Evolutionary conservation across 1,140 invertebrate genomes (phyloP).

Genomic region (Parasteatoda tepidariorum): DNA sequence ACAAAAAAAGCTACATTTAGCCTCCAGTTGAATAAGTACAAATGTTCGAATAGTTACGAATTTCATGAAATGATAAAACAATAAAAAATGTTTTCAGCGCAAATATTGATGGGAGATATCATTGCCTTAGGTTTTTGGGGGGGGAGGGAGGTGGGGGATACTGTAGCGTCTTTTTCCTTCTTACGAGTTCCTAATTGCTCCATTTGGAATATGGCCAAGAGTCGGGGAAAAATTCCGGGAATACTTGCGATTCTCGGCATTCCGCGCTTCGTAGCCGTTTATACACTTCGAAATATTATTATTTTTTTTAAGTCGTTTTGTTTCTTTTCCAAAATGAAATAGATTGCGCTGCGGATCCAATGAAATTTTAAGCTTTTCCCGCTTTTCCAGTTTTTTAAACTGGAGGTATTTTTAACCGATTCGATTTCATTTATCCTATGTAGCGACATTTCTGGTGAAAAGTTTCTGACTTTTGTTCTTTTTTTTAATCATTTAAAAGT

Average conservation of each 20-base stretch:
- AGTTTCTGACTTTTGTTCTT: no score
- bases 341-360: constrained; percentile 18
- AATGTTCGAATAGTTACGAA: not conserved
- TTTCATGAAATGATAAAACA: not conserved
- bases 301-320: no score
- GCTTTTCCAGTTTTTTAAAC: not conserved
- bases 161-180: constrained; percentile 32
- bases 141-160: no score
- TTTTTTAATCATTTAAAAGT: no score
- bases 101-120: constrained; percentile 14
- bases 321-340: constrained; percentile 31
- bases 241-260: constrained; percentile 45
- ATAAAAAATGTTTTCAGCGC: not conserved
- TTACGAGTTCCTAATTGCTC: constrained; percentile 31
- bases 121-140: constrained; percentile 15
- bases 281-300: constrained; percentile 35
- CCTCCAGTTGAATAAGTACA: not conserved
- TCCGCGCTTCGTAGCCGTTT: constrained; percentile 37
- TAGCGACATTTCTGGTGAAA: no score
- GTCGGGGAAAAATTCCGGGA: constrained; percentile 12
- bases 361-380: constrained; percentile 2
- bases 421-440: constrained; percentile 5
- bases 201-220: constrained; percentile 39
- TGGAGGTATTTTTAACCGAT: constrained; percentile 26
- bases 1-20: not conserved